A percentile compares a stretch with the other conserved stretches of the same genome.
These are phyloP conservation scores for Macquaria ambigua DNA, from an alignment of 2,113 vertebrate species.

Conservation along the genomic window DNA sequence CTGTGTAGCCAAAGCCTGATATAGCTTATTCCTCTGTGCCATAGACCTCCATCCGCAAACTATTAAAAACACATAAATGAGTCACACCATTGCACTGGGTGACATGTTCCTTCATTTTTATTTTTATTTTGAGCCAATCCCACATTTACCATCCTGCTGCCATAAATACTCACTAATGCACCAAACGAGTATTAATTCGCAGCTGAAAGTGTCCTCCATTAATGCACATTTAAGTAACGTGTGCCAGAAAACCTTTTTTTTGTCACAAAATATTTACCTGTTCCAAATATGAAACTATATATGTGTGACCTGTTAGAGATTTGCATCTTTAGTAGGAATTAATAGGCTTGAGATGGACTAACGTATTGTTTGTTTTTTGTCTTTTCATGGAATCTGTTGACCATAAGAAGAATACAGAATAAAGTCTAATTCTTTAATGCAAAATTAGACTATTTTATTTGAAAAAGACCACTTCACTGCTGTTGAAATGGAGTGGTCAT, in stretches of 20 bases:
- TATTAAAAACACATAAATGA: slow-evolving; percentile 21
- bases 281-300: not conserved
- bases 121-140: slow-evolving; percentile 19
- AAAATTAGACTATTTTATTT: slow-evolving; percentile 1
- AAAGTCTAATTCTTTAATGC: not conserved
- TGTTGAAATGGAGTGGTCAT: slow-evolving; percentile 7
- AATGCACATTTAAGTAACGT: not conserved
- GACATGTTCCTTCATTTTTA: slow-evolving; percentile 14
- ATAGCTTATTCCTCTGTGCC: not conserved
- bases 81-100: slow-evolving; percentile 4
- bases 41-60: not conserved
- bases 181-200: not conserved
- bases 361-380: not conserved
- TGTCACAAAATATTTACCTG: too few species aligned
- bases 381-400: not conserved
- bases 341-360: not conserved
- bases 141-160: not conserved
- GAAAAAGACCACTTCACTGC: not conserved
- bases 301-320: not conserved
- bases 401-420: not conserved
- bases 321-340: not conserved
- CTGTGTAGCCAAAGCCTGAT: not conserved
- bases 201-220: not conserved
- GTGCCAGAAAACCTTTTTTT: not conserved
- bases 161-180: slow-evolving; percentile 4